These are phyloP conservation scores for Chlamydotis undulata DNA, from an alignment of 2,113 vertebrate species.

Conservation along the genomic window DNA sequence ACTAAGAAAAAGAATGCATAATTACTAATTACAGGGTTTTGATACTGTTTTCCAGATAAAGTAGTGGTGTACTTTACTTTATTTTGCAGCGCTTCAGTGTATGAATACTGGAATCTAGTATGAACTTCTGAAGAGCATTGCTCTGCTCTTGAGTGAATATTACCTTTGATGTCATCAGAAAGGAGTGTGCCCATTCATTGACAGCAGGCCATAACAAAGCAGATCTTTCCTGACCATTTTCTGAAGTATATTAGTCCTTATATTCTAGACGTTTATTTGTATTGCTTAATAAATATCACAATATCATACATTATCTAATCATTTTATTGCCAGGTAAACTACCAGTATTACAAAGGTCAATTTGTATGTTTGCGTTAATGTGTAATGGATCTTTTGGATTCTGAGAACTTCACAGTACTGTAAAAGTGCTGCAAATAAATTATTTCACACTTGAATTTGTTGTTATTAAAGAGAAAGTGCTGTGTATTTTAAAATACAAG, in stretches of 20 bases:
- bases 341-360: not conserved
- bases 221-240: not conserved
- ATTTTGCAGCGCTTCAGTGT: not conserved
- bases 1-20: not conserved
- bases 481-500: constrained; percentile 43
- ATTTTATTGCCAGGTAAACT: constrained; percentile 10
- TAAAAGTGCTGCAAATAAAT: constrained; percentile 61
- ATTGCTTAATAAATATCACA: constrained; percentile 6
- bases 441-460: constrained; percentile 60
- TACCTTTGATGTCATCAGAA: not conserved
- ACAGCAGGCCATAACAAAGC: not conserved
- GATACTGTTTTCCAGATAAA: not conserved
- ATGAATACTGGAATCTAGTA: not conserved
- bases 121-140: not conserved
- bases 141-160: not conserved
- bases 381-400: not conserved
- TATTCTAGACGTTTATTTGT: not conserved
- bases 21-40: not conserved
- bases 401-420: constrained; percentile 43
- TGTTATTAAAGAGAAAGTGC: constrained; percentile 56
- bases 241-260: not conserved
- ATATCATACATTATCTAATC: not conserved
- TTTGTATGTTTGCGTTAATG: not conserved
- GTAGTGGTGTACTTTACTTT: not conserved
- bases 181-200: not conserved